Evolutionary conservation across 2,113 vertebrate genomes (phyloP).

Genomic region (Mugil cephalus): DNA sequence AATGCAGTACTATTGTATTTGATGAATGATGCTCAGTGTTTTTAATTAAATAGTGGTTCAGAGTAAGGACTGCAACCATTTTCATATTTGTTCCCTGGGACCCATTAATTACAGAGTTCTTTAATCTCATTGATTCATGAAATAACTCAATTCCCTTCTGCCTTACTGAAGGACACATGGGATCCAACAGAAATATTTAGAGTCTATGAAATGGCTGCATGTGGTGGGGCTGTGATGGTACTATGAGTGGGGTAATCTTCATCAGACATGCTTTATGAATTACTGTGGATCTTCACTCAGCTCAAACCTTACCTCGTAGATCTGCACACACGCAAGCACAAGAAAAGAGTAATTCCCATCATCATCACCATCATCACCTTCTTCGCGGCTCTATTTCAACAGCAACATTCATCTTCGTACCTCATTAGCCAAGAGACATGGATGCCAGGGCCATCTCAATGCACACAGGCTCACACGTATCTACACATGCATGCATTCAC

Average conservation of each 20-base stretch:
- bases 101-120: conserved; percentile 51
- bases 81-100: conserved; percentile 50
- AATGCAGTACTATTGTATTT: conserved; percentile 10
- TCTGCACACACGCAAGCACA: background rate
- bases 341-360: conserved; percentile 3
- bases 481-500: background rate
- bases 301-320: background rate
- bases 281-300: conserved; percentile 2
- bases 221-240: conserved; percentile 13
- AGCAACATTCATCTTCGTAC: conserved; percentile 36
- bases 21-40: conserved; percentile 49
- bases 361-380: conserved; percentile 26
- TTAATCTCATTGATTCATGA: conserved; percentile 47
- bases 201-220: conserved; percentile 35
- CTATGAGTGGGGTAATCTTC: conserved; percentile 24
- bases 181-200: conserved; percentile 29
- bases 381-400: conserved; percentile 20
- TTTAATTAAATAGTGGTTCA: conserved; percentile 57
- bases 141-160: conserved; percentile 51
- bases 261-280: conserved; percentile 42
- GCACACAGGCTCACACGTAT: background rate
- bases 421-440: conserved; percentile 47
- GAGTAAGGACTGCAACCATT: conserved; percentile 24
- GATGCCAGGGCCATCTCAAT: conserved; percentile 14
- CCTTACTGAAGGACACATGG: conserved; percentile 31